Conservation (phyloP, 1,140 invertebrate species). For the Druon quercuslanigerum region DNA sequence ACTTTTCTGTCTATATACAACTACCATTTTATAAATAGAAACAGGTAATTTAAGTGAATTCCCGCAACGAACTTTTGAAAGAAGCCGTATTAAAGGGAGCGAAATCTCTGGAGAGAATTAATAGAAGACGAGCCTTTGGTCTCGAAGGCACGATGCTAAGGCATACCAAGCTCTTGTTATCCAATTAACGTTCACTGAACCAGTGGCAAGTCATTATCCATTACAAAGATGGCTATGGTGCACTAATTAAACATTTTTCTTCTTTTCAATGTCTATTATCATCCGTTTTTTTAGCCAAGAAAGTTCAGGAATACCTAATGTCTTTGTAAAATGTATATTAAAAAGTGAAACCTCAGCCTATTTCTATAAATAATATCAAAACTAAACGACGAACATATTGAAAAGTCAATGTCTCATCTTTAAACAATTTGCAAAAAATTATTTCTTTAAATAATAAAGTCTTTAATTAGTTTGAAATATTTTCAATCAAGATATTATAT, state of each 20-base stretch:
- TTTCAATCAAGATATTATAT: not conserved
- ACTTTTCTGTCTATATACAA: not conserved
- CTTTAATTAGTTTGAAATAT: no score
- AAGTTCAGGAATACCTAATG: not conserved
- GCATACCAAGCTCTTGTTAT: conserved; percentile 2
- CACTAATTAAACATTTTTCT: not conserved
- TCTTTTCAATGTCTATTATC: not conserved
- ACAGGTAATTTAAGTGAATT: not conserved
- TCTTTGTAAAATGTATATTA: no score
- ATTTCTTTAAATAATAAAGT: no score
- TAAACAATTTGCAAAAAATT: no score
- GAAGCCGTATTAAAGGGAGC: conserved; percentile 8
- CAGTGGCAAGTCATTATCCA: not conserved
- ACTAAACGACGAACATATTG: no score
- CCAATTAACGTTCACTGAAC: conserved; percentile 16
- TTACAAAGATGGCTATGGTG: not conserved
- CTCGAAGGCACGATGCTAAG: not conserved
- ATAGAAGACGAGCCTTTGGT: conserved; percentile 17
- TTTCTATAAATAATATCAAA: no score
- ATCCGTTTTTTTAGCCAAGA: not conserved
- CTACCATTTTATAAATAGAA: not conserved
- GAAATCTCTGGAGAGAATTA: not conserved
- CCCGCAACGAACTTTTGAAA: not conserved
- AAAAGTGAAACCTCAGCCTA: no score
- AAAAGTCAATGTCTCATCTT: no score